Evolutionary conservation across 2,113 vertebrate genomes (phyloP), one percentile per base, ranked within the genome.

Genomic region (Corydoras sp.): DNA sequence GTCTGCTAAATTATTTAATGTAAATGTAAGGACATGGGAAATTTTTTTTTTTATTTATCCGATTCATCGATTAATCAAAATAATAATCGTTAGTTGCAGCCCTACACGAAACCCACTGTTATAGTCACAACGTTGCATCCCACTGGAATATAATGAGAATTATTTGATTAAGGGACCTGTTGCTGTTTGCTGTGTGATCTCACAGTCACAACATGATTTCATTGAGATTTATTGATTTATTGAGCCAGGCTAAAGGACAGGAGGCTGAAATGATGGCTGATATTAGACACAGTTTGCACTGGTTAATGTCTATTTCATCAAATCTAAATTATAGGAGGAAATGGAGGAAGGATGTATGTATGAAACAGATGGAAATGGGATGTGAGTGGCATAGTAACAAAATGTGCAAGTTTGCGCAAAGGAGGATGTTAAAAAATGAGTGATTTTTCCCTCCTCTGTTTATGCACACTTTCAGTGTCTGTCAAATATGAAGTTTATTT

Each of bases 271-370:
- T 76, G 65, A 65, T 69, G n/a, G 63, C 64, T 58, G 50, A 76
- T 74, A 76, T 75, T 70, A 65, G 69, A 66, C 55, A 62, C 31
- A 49, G 59, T 55, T 69, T 73, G 54, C 68, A 11, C 56, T 31
- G 66, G 69, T 68, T 82, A 80, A 82, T 80, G 76, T 35, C 60
- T 70, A 68, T 54, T 80, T 68, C 71, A 76, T 78, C 71, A 74
- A 76, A 78, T 78, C 64, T 65, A 68, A 74, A 82, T 78, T 67
- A 82, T 68, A 69, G 59, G 65, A 78, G 76, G 74, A 78, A 76
- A 82, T 78, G 71, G 65, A 71, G 30, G 69, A 73, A 72, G 72
- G 79, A 78, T 73, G 70, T 76, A 64, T 48, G 58, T 62, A 13
- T 74, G 58, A 68, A 58, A 30, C 68, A 56, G 60, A 71, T 62